Base-by-base conservation (phyloP, 92 coral and sea anemone genomes). In the Hydrozoanthus gracilis region DNA sequence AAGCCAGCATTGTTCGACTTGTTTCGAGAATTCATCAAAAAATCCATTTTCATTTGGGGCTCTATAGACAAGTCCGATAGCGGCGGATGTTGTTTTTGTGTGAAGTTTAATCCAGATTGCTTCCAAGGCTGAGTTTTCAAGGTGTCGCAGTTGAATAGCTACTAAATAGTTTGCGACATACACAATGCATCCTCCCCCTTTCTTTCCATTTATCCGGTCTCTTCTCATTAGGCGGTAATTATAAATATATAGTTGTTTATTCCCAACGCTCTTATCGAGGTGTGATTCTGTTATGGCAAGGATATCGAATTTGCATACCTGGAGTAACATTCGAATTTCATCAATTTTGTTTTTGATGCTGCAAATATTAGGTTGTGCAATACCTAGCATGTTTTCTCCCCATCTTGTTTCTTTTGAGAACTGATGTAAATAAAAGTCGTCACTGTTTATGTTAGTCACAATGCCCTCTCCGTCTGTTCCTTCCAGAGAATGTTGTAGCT, bases 271-370 rank as follows among this genome's bases (percentile, higher is more conserved):
- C 79, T 62, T 79, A 60, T 60, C 54, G 47, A 84, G 76, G 65
- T 77, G 88, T 7, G 76, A 49, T 78, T 90, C 87, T 35, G 92
- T 86, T 52, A 89, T 89, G 51, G 84, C 76, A n/a, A 90, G 64
- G 44, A 90, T 86, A 52, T 86, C 89, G 64, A 86, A 62, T 49
- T 69, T 79, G 72, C 89, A 69, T 69, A 69, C 74, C 45, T 67
- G 78, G 12, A 68, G 71, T 61, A 85, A 73, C 44, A 78, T 3
- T 76, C 64, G 60, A 44, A 84, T 47, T 55, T 84, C 80, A 5
- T 67, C 86, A 8, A 84, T 51, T 74, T 79, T 89, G 61, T 73
- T 89, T 51, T 44, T 84, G 50, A 88, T 60, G 67, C 91, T 76
- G 71, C 91, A 48, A 70, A 83, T 83, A 45, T 76, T 88, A 67